Evolutionary conservation across 1,140 invertebrate species (phyloP), one percentile per base, ranked within the genome.

Genomic region (Caenorhabditis latens): DNA sequence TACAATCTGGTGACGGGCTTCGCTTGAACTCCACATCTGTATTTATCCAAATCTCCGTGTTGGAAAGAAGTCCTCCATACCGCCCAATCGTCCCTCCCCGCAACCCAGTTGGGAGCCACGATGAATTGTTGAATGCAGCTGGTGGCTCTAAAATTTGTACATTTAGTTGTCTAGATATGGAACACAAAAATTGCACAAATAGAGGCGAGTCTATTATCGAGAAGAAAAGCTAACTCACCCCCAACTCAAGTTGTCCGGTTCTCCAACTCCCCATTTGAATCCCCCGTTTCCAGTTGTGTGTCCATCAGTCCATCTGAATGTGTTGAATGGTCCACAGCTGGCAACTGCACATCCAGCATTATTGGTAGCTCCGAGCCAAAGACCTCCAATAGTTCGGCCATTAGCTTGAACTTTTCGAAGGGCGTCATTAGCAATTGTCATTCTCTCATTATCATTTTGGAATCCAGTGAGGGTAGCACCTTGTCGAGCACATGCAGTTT

Each of bases 191-290:
- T n/a, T n/a, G 9, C 24, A 32, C 3, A 32, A n/a, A 9, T 9
- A 9, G 7, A 63, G 24, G n/a, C 40, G 32, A 7, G 0, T 63
- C 7, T 1, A 32, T 8, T 32, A 0, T 32, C 8, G 24, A 14
- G 13, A 63, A 63, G 8, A 8, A 3, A 11, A 8, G 11, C n/a
- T 2, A 16, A 21, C 57, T 58, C 57, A 58, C 57, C 24, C 61
- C 61, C 61, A 63, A 40, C 11, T 63, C 21, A 32, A 0, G 14
- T 32, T 32, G 11, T 63, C 65, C 2, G 65, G 65, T 19, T 71
- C 40, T 43, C 65, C 65, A 43, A 7, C 14, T 43, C 65, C 65
- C 65, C 65, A 71, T 4, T 71, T 43, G 65, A 71, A 71, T n/a
- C 65, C 65, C 0, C 0, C 65, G 46, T 9, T 24, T 46, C 65